Percentiles rank a stretch among this genome's conserved stretches.
phyloP scores from a whole-genome alignment of 2,797 vertebrate species.

The Enteromius argenteus region DNA sequence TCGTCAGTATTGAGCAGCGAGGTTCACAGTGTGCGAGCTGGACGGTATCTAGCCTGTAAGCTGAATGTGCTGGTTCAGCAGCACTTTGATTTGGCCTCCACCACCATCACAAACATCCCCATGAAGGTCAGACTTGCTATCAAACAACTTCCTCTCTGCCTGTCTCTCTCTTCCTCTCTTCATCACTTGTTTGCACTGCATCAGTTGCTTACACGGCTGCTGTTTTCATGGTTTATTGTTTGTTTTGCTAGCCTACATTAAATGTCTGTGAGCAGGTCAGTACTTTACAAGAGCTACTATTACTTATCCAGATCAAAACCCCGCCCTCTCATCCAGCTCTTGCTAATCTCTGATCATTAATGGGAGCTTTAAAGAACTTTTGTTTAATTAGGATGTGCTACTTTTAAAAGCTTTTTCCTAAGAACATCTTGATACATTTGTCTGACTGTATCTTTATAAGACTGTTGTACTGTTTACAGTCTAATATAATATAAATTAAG shows the following conservation, averaged over 20 bases:
- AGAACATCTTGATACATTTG: not conserved
- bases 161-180: constrained; percentile 18
- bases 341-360: constrained; percentile 72
- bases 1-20: constrained; percentile 95
- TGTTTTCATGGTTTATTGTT: constrained; percentile 96
- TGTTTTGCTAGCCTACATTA: constrained; percentile 99
- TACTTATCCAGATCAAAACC: constrained; percentile 56
- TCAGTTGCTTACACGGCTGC: constrained; percentile 84
- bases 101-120: constrained; percentile 98
- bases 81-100: constrained; percentile 97
- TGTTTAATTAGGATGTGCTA: constrained; percentile 1
- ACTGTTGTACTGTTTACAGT: not conserved
- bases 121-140: constrained; percentile 89
- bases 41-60: constrained; percentile 93
- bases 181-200: constrained; percentile 54
- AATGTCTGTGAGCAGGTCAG: constrained; percentile 99
- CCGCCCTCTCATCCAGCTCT: constrained; percentile 56
- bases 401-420: constrained; percentile 8
- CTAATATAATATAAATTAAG: not conserved
- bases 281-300: constrained; percentile 70
- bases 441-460: not conserved
- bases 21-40: constrained; percentile 96
- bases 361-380: not conserved
- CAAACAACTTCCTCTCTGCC: not conserved
- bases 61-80: constrained; percentile 96